Base-by-base conservation (phyloP, 2,797 vertebrate genomes). In the Gobionotothen gibberifrons region DNA sequence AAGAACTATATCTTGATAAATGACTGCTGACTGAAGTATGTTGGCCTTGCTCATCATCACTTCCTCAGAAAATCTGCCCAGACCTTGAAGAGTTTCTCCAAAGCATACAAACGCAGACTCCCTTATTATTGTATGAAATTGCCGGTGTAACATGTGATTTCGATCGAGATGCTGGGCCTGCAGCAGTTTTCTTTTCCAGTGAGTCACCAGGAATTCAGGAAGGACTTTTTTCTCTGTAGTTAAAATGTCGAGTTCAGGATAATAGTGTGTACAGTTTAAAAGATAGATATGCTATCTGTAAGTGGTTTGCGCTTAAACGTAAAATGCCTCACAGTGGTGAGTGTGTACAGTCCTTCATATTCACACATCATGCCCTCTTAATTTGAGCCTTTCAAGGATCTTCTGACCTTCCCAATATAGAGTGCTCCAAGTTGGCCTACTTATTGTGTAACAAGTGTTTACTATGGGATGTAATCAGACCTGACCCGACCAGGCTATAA, bases 381-480 rank as follows among this genome's bases (percentile, higher is more conserved):
- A 84, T 79, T 77, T 72, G 73, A 85, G 62, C 75, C 61, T 47
- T 44, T 63, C 39, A 17, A 57, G 17, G 56, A 55, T 65, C 61
- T 21, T 51, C 55, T 67, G 52, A 60, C 71, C 39, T 79, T 77
- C 76, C 84, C 82, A 76, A 85, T 83, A 83, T 84, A 86, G 71
- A 73, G 26, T 16, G 71, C 72, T 61, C 71, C 65, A 26, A 7
- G 11, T 56, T 61, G 57, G 12, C 26, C 58, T 57, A 4, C 53
- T 77, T 76, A 74, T 82, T 85, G 74, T 58, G 62, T 73, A 87
- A 85, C 72, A 69, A 59, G 72, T 87, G 78, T 88, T 84, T 90
- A 85, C 83, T 85, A 88, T 84, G 70, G 77, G 58, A 44, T 63
- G 87, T 78, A 83, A 90, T 67, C 6, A 0, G 78, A 88, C 46